Evolutionary conservation across 2,888 invertebrate genomes (phyloP).

Genomic region (Lamellibrachia satsuma): DNA sequence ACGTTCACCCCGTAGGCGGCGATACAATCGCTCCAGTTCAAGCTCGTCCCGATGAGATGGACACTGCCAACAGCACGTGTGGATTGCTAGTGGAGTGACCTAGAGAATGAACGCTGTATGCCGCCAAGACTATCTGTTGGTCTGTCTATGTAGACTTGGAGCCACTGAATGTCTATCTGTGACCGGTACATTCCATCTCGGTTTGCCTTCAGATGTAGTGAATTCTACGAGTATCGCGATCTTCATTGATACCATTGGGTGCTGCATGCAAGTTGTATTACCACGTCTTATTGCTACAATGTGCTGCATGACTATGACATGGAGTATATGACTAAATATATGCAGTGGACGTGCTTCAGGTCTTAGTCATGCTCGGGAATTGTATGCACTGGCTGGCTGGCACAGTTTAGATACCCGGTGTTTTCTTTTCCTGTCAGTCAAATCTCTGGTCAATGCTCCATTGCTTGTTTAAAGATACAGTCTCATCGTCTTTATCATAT

Average conservation of each 20-base stretch:
- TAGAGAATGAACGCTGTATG: neutral
- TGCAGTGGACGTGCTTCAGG: neutral
- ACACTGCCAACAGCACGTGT: neutral
- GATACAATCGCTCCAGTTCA: conserved; percentile 64
- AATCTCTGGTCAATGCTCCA: neutral
- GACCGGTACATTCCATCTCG: neutral
- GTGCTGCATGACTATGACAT: neutral
- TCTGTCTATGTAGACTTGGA: neutral
- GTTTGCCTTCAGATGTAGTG: neutral
- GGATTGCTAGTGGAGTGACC: neutral
- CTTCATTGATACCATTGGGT: neutral
- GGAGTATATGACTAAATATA: neutral
- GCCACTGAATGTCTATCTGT: neutral
- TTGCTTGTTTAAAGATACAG: too few species aligned
- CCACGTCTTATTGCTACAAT: neutral
- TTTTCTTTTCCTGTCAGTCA: neutral
- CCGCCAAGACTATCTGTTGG: neutral
- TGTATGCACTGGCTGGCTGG: neutral
- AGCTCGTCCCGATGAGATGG: conserved; percentile 48
- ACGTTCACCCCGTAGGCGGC: conserved; percentile 56
- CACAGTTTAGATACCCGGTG: neutral
- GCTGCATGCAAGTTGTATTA: neutral
- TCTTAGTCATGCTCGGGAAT: neutral
- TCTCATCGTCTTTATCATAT: too few species aligned
- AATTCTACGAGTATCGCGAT: neutral